These are phyloP conservation scores for Orchestes rusci DNA, from an alignment of 2,888 invertebrate genomes.

Conservation along the genomic window DNA sequence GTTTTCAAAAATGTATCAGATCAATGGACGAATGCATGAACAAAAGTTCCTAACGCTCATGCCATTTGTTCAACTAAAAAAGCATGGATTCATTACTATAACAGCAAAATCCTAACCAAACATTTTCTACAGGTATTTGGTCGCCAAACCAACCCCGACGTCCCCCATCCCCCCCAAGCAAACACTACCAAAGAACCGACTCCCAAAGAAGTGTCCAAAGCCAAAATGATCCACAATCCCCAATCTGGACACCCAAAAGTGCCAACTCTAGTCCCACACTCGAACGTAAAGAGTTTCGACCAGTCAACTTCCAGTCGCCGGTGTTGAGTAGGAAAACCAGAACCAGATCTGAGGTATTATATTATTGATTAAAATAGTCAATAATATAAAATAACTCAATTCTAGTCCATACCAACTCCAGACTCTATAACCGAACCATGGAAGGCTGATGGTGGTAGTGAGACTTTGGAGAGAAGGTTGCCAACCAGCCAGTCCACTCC, in stretches of 20 bases:
- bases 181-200: constrained; percentile 20
- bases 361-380: background rate
- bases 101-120: too few species aligned
- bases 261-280: constrained; percentile 65
- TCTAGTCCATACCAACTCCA: constrained; percentile 7
- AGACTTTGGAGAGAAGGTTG: constrained; percentile 37
- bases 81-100: background rate
- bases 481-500: constrained; percentile 59
- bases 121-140: constrained; percentile 48
- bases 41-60: background rate
- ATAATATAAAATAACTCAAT: too few species aligned
- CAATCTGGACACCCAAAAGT: constrained; percentile 73
- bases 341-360: constrained; percentile 31
- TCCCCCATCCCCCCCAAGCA: constrained; percentile 20
- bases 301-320: constrained; percentile 69
- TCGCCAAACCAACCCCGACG: constrained; percentile 47
- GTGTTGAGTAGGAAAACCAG: constrained; percentile 43
- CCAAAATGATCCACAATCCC: constrained; percentile 49
- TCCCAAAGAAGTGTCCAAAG: constrained; percentile 27
- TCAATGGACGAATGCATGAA: too few species aligned
- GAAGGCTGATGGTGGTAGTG: constrained; percentile 21
- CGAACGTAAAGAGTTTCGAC: constrained; percentile 71
- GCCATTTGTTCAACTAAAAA: background rate
- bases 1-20: too few species aligned
- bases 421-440: constrained; percentile 23